Conservation (phyloP, 2,797 vertebrate species). For the Lithobates sylvaticus region DNA sequence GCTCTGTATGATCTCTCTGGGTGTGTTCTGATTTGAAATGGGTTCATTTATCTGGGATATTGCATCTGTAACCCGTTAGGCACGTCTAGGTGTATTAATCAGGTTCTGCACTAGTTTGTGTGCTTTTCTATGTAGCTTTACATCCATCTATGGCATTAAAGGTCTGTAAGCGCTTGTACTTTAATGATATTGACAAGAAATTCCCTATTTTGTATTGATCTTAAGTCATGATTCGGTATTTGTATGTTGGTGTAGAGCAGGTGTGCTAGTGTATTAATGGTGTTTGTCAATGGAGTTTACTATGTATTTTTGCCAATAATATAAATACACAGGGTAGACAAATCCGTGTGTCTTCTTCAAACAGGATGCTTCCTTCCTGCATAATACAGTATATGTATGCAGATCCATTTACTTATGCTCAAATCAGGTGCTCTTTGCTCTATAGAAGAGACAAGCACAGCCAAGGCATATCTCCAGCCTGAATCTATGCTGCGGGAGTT, state of each 20-base stretch:
- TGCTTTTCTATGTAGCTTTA: neutral
- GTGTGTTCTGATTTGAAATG: slow-evolving; percentile 4
- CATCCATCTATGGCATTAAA: neutral
- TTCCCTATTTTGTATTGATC: neutral
- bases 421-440: too few species aligned
- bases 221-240: neutral
- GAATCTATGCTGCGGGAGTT: neutral
- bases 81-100: neutral
- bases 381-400: neutral
- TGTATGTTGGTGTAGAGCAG: neutral
- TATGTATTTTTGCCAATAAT: neutral
- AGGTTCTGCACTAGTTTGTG: slow-evolving; percentile 4
- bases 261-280: neutral
- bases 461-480: neutral
- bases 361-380: neutral
- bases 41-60: slow-evolving; percentile 12
- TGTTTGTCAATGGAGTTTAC: neutral
- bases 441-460: neutral
- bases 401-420: neutral
- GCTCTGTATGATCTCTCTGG: slow-evolving; percentile 6
- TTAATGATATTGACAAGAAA: neutral
- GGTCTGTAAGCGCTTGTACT: neutral
- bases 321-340: neutral
- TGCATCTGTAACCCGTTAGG: slow-evolving; percentile 8
- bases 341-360: neutral